These are phyloP conservation scores for Caenorhabditis sp. DNA, from an alignment of 2,888 invertebrate genomes.

Conservation along the genomic window DNA sequence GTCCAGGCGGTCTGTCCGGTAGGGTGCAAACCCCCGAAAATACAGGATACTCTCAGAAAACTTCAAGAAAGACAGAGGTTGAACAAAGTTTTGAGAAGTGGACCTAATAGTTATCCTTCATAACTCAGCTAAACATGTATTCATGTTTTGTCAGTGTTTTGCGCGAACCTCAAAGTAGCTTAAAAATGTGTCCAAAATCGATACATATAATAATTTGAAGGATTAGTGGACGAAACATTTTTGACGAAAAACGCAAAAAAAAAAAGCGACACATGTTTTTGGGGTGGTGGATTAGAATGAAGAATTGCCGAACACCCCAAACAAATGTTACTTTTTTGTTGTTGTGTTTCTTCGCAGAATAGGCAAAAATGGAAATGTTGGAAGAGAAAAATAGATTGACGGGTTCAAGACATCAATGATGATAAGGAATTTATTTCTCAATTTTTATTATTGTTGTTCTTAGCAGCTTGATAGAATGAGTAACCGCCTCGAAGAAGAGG, in stretches of 20 bases:
- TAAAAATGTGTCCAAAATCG: neutral
- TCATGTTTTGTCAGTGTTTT: too few species aligned
- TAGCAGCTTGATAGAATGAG: neutral
- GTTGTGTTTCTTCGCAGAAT: too few species aligned
- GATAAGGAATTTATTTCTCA: neutral
- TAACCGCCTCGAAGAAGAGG: neutral
- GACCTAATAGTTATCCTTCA: too few species aligned
- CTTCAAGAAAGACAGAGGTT: too few species aligned
- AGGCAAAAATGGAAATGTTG: neutral
- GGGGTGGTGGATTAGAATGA: neutral
- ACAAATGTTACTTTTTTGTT: slow-evolving; percentile 1
- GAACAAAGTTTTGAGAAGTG: too few species aligned
- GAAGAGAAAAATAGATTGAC: neutral
- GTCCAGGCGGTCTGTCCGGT: too few species aligned
- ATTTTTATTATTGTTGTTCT: too few species aligned
- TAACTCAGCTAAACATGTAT: too few species aligned
- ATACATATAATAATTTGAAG: neutral
- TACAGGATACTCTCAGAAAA: too few species aligned
- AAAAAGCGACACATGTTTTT: neutral
- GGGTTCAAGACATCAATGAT: neutral
- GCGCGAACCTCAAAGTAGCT: too few species aligned
- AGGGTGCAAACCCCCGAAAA: too few species aligned
- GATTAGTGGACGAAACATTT: neutral
- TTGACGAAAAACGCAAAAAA: neutral
- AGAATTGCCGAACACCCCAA: neutral